phyloP scores from a whole-genome alignment of 2,888 invertebrate species.

The Scaptomyza cyrtandrae region DNA sequence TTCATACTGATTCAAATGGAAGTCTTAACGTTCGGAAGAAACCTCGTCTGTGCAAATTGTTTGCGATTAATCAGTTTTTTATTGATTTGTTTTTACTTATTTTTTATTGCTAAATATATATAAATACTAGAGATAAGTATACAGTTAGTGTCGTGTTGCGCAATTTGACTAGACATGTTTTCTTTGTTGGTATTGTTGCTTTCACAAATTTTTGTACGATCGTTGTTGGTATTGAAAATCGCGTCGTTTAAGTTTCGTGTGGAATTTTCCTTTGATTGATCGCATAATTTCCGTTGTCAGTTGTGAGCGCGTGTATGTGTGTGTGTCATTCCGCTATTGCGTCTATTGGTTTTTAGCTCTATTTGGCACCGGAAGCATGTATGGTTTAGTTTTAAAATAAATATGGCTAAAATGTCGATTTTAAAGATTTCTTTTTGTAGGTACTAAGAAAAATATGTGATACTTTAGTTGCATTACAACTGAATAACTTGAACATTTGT shows the following conservation, averaged over 20 bases:
- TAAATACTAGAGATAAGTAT: background rate
- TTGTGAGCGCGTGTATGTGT: constrained; percentile 58
- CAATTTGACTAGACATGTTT: constrained; percentile 40
- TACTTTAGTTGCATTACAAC: background rate
- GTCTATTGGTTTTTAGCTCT: constrained; percentile 52
- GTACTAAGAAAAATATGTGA: too few species aligned
- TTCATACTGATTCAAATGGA: background rate
- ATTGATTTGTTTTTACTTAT: background rate
- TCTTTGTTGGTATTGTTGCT: constrained; percentile 25
- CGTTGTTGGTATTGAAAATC: constrained; percentile 25
- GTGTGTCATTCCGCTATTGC: too few species aligned
- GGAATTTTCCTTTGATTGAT: constrained; percentile 46
- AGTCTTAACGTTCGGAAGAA: background rate
- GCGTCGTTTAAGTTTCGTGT: constrained; percentile 36
- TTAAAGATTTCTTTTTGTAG: too few species aligned
- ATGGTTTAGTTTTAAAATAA: too few species aligned
- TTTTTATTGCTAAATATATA: too few species aligned
- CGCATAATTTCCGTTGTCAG: constrained; percentile 65
- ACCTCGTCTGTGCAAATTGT: background rate
- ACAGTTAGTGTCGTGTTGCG: constrained; percentile 30
- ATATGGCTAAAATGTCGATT: too few species aligned
- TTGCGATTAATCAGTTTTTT: background rate
- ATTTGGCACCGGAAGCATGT: too few species aligned
- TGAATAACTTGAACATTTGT: constrained; percentile 44
- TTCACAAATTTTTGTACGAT: constrained; percentile 35